These are phyloP conservation scores for Nephrotoma guestfalica DNA, from an alignment of 2,888 invertebrate species.

Conservation along the genomic window DNA sequence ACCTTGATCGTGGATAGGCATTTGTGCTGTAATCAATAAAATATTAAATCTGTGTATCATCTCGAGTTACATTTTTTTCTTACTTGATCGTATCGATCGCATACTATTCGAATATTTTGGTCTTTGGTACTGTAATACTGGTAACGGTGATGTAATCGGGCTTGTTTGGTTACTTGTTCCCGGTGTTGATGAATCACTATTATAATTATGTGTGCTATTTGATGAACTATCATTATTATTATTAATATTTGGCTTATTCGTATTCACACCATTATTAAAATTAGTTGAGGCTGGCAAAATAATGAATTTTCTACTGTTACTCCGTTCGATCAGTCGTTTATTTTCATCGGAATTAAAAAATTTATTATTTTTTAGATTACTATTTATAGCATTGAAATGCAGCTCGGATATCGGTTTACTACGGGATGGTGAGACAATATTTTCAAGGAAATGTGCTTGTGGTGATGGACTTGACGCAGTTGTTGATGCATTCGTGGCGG, in stretches of 20 bases:
- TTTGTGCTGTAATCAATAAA: constrained; percentile 7
- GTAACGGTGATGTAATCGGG: neutral
- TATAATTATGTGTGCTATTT: neutral
- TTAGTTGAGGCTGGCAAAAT: neutral
- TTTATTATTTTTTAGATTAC: neutral
- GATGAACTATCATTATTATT: neutral
- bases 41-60: neutral
- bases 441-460: neutral
- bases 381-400: constrained; percentile 2
- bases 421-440: neutral
- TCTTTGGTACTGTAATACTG: constrained; percentile 3
- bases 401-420: neutral
- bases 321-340: neutral
- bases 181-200: neutral
- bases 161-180: neutral
- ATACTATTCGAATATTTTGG: neutral
- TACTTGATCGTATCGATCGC: neutral
- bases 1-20: constrained; percentile 10
- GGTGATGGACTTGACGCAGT: neutral
- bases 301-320: neutral
- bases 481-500: neutral
- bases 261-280: neutral
- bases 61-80: neutral
- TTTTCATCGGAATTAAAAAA: neutral
- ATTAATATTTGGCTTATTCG: neutral